Conservation (phyloP, 2,113 vertebrate genomes). For the Electrona antarctica region DNA sequence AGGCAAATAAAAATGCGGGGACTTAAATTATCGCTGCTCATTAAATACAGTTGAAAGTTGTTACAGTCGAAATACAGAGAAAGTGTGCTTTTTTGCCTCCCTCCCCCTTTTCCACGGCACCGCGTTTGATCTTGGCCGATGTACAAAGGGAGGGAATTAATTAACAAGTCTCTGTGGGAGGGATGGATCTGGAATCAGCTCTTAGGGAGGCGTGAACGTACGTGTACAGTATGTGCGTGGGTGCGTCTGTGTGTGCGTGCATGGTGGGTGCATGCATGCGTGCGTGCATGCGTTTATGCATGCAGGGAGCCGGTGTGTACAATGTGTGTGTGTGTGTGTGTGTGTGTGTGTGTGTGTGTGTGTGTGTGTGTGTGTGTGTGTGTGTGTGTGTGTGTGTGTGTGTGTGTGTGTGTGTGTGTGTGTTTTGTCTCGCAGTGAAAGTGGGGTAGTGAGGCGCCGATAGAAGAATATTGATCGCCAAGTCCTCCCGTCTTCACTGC, state of each 20-base stretch:
- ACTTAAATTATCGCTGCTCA: conserved; percentile 70
- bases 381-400: too few species aligned
- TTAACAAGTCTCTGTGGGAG: conserved; percentile 72
- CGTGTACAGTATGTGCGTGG: not conserved
- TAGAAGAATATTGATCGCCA: not conserved
- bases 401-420: not conserved
- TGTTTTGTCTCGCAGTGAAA: not conserved
- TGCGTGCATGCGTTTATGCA: conserved; percentile 26
- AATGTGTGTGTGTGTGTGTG: conserved; percentile 2
- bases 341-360: not conserved
- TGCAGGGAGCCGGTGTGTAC: not conserved
- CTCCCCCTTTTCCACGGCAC: conserved; percentile 13
- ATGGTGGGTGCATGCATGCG: conserved; percentile 7
- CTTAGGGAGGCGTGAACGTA: conserved; percentile 29
- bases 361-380: not conserved
- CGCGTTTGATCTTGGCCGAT: conserved; percentile 72
- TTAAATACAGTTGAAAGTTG: conserved; percentile 64
- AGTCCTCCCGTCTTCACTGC: not conserved
- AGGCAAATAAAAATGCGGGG: conserved; percentile 52
- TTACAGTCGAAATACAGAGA: conserved; percentile 29
- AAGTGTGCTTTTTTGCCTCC: conserved; percentile 68
- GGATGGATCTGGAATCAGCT: conserved; percentile 54
- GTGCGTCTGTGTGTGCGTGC: not conserved
- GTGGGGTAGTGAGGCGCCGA: not conserved
- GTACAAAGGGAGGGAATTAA: conserved; percentile 76